Base-by-base conservation (phyloP, 2,888 invertebrate genomes). In the Atherix ibis region DNA sequence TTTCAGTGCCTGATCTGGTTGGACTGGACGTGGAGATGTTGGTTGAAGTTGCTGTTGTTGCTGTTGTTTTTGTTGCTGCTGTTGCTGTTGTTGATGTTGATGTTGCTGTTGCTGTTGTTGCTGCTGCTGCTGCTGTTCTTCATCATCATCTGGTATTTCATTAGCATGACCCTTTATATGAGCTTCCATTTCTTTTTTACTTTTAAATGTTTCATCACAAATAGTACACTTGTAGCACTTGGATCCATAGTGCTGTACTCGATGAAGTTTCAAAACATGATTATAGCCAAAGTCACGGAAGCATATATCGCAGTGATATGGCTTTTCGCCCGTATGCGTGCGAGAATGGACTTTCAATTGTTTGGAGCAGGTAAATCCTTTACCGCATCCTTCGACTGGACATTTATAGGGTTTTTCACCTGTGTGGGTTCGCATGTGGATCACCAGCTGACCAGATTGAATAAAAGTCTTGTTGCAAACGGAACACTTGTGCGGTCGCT, bases 211-310 rank as follows among this genome's bases (percentile, higher is more conserved):
- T 47, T 84, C 82, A 49, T 87, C 82, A 58, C 89, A 89, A 16
- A 88, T 78, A 3, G 87, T 88, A 58, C 89, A 89, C 49, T 88
- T 85, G 64, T 89, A 88, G 40, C 88, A 85, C 50, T 88, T 85
- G 53, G 88, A 83, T 0, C 88, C 88, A 48, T 83, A 87, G 58
- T 89, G 89, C 46, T 87, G 84, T 22, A 88, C 87, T 43, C 82
- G 77, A 55, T 89, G 89, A 35, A 88, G 63, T 58, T 88, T 88
- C 38, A 88, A 63, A 4, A 89, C 88, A 55, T 88, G 88, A 54
- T 88, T 88, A 60, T 89, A 88, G 6, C 88, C 88, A 53, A 89
- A 89, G 35, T 82, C 81, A 43, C 88, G 82, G 40, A 84, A 79
- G 52, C 88, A 89, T 44, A 88, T 87, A 54, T 88, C 87, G 58